Evolutionary conservation across 2,888 invertebrate genomes (phyloP).

Genomic region (Macaria notata): DNA sequence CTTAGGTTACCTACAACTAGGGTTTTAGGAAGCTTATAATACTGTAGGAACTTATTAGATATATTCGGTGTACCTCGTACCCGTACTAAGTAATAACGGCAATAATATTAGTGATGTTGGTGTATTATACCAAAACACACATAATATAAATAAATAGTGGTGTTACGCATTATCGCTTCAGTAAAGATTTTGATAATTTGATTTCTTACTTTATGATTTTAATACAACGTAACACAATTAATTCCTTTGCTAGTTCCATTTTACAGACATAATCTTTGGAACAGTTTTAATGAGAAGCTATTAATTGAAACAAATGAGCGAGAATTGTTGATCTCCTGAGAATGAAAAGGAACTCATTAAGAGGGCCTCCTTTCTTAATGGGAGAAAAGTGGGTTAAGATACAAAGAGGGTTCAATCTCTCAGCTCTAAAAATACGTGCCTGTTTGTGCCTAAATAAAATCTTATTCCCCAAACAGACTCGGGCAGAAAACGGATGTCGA

Average conservation of each 20-base stretch:
- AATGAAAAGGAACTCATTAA: slow-evolving; percentile 67
- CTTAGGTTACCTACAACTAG: too few species aligned
- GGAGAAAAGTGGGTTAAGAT: slow-evolving; percentile 43
- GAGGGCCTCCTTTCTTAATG: slow-evolving; percentile 59
- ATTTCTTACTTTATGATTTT: too few species aligned
- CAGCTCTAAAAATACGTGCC: slow-evolving; percentile 53
- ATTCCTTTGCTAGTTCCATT: background rate
- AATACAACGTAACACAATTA: too few species aligned
- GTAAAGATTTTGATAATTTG: too few species aligned
- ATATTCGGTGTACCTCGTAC: too few species aligned
- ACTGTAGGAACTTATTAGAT: too few species aligned
- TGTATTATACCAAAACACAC: too few species aligned
- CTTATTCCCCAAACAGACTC: slow-evolving; percentile 28
- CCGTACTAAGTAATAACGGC: too few species aligned
- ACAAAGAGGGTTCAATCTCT: slow-evolving; percentile 59
- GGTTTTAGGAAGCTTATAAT: too few species aligned
- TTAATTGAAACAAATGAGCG: slow-evolving; percentile 51
- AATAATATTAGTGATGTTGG: too few species aligned
- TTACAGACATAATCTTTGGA: slow-evolving; percentile 12
- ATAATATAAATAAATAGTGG: too few species aligned
- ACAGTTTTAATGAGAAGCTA: slow-evolving; percentile 40
- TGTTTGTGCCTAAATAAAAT: slow-evolving; percentile 45
- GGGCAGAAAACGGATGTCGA: slow-evolving; percentile 16
- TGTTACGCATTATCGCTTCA: too few species aligned
- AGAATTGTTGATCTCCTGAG: slow-evolving; percentile 60